Conservation (phyloP, 2,113 vertebrate species). For the Pionites leucogaster region DNA sequence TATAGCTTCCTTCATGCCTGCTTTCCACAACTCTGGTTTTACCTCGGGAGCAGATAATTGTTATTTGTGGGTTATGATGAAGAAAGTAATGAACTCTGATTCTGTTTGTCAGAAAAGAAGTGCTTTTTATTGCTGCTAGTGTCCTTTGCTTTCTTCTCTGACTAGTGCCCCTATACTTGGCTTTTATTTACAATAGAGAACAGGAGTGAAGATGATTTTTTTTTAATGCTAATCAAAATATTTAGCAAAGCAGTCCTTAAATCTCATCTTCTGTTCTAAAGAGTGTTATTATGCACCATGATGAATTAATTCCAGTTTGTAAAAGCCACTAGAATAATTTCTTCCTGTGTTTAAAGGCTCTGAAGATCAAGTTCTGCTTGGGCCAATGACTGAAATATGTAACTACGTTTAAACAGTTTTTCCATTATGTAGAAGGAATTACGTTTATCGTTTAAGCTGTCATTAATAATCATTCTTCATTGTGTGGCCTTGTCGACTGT, state of each 20-base stretch:
- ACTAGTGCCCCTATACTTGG: background rate
- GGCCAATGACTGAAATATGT: background rate
- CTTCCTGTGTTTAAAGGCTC: background rate
- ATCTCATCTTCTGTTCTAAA: background rate
- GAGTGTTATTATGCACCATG: background rate
- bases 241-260: background rate
- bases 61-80: background rate
- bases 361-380: background rate
- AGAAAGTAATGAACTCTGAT: background rate
- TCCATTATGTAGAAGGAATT: background rate
- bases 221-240: background rate
- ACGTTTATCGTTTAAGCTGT: background rate
- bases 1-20: background rate
- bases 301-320: background rate
- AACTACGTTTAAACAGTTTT: background rate
- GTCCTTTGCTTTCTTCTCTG: background rate
- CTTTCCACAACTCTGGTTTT: background rate
- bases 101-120: background rate
- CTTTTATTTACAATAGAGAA: background rate
- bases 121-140: background rate
- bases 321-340: background rate
- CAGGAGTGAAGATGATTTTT: background rate
- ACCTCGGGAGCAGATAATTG: background rate
- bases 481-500: background rate
- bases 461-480: background rate